Percentiles rank a stretch among this genome's conserved stretches.
These are phyloP conservation scores for Sorex maritimensis DNA, from an alignment of 2,797 vertebrate species.

Conservation along the genomic window DNA sequence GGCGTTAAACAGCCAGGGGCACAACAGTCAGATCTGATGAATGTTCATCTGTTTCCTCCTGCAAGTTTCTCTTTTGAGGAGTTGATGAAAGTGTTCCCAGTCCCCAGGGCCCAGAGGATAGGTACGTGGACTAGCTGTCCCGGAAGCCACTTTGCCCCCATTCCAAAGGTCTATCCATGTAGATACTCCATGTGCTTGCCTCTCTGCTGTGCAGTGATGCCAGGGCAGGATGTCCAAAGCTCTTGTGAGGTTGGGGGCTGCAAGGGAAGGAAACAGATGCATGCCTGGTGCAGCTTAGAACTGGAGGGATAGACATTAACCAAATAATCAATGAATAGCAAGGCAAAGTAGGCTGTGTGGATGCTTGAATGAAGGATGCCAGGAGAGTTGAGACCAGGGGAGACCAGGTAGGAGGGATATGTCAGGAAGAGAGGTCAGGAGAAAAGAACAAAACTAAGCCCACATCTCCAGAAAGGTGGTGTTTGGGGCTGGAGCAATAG, in stretches of 20 bases:
- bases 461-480: not conserved
- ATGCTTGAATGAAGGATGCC: not conserved
- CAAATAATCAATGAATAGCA: slow-evolving; percentile 27
- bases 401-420: not conserved
- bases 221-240: not conserved
- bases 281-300: not conserved
- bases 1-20: not conserved
- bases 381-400: not conserved
- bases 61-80: slow-evolving; percentile 36
- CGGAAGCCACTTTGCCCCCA: not conserved
- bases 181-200: not conserved
- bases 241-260: not conserved
- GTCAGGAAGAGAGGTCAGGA: not conserved
- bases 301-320: slow-evolving; percentile 18
- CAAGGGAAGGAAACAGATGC: not conserved
- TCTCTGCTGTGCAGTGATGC: not conserved
- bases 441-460: too few species aligned
- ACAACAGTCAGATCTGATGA: not conserved
- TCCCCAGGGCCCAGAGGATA: not conserved
- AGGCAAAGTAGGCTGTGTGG: not conserved
- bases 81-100: slow-evolving; percentile 48
- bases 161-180: not conserved
- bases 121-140: not conserved
- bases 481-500: too few species aligned
- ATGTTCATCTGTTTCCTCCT: slow-evolving; percentile 34